Evolutionary conservation across 2,888 invertebrate species (phyloP), one percentile per base, ranked within the genome.

Genomic region (Scaeva pyrastri): DNA sequence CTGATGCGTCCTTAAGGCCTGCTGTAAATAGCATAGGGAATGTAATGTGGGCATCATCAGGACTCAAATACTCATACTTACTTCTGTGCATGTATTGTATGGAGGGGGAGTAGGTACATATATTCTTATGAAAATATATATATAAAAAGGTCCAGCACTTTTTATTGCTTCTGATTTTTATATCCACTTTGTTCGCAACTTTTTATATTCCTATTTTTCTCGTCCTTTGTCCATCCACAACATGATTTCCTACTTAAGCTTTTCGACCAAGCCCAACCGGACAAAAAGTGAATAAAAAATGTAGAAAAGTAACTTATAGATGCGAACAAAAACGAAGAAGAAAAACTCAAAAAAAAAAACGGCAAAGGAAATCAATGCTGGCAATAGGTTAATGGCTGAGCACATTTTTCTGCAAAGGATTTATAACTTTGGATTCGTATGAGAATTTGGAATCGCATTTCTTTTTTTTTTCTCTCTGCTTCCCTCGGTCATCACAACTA

Each of bases 211-310:
- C 21, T 77, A 55, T 50, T 52, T 75, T 55, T 85, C 23, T 75
- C 52, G 72, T 81, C 74, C 79, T 83, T 62, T 85, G 84, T 72
- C 72, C 75, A 72, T 72, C 68, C 43, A 62, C 76, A 81, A 85
- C 85, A 85, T 81, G 85, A 81, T 81, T 85, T 85, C 81, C 76
- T 85, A 85, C 85, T 85, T 85, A 85, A 85, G 81, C 81, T 85
- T 81, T 73, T 73, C 81, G 62, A 85, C 85, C 85, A 31, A 76
- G 39, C 74, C 79, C 48, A 55, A 77, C 72, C 81, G 66, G 48
- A 66, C 56, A 64, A 72, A 72, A 66, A 80, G 55, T 36, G 71
- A 75, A 75, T 72, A 75, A 78, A 82, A 50, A 68, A 60, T 60
- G 19, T 45, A 76, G 52, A 31, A 56, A 71, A 68, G 68, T 50